A percentile compares a stretch with the other conserved stretches of the same genome.
Conservation (phyloP, 2,797 vertebrate species). For the Pterois miles region DNA sequence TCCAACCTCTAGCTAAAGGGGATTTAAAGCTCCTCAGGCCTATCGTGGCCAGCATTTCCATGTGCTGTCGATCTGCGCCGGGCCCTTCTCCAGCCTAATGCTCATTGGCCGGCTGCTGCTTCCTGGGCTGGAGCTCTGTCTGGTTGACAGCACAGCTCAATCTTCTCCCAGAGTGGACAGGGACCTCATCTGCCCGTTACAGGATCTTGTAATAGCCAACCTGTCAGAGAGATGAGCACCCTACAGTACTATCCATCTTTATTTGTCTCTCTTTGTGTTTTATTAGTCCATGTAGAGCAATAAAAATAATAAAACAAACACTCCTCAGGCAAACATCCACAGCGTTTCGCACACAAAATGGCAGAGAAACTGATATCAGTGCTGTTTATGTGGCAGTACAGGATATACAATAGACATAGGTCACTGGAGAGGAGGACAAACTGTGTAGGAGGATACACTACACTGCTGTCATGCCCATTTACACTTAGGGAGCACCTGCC, state of each 20-base stretch:
- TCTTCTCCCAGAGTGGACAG: conserved; percentile 41
- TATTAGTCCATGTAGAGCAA: conserved; percentile 32
- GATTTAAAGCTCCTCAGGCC: conserved; percentile 60
- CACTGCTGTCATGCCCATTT: conserved; percentile 19
- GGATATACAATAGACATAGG: conserved; percentile 34
- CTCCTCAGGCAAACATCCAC: conserved; percentile 1
- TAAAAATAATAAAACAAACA: conserved; percentile 19
- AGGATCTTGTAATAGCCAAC: conserved; percentile 35
- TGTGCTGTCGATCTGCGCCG: conserved; percentile 50
- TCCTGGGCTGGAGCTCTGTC: conserved; percentile 20
- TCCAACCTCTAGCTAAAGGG: conserved; percentile 59
- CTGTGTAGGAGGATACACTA: conserved; percentile 28
- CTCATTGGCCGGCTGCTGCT: conserved; percentile 31
- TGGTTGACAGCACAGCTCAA: conserved; percentile 52
- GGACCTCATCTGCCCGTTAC: conserved; percentile 46
- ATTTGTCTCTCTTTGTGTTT: conserved; percentile 27
- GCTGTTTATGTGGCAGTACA: conserved; percentile 26
- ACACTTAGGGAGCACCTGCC: neutral
- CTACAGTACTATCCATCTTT: conserved; percentile 14
- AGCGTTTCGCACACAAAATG: conserved; percentile 5
- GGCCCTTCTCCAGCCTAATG: conserved; percentile 27
- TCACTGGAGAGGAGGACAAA: conserved; percentile 30
- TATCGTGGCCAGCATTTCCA: conserved; percentile 47
- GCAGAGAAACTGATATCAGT: conserved; percentile 6
- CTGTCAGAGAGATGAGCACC: conserved; percentile 33